Conservation (phyloP, 2,888 invertebrate species). For the Euzetes globulus region DNA sequence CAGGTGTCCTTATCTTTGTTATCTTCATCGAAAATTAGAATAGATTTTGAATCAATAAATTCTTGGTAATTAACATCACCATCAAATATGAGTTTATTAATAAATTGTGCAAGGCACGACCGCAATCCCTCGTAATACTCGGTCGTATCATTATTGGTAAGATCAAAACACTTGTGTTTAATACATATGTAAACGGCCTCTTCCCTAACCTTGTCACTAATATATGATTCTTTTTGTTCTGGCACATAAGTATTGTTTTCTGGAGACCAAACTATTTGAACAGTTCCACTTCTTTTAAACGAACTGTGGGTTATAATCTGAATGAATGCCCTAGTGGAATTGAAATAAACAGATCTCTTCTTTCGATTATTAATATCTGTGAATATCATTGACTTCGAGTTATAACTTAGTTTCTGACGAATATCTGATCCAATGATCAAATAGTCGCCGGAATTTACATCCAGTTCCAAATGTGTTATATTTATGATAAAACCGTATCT, state of each 20-base stretch:
- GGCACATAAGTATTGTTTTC: constrained; percentile 86
- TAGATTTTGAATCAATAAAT: neutral
- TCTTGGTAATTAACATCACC: neutral
- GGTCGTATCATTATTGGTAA: too few species aligned
- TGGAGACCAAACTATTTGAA: constrained; percentile 55
- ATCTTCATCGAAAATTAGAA: neutral
- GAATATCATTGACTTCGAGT: neutral
- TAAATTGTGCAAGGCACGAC: neutral
- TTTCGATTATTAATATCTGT: neutral
- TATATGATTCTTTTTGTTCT: constrained; percentile 55
- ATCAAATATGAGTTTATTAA: neutral
- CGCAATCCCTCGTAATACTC: neutral
- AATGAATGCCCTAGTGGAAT: neutral
- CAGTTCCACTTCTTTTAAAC: neutral
- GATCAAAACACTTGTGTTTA: neutral
- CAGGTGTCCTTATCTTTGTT: neutral
- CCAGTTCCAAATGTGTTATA: neutral
- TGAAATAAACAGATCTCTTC: neutral
- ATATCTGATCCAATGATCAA: neutral
- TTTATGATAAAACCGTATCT: neutral
- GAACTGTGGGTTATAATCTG: neutral
- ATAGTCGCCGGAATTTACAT: constrained; percentile 1
- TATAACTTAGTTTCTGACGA: neutral
- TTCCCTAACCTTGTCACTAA: neutral
- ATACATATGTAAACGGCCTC: neutral